Evolutionary conservation across 30 jellyfish, hydroid and myxozoan genomes (phyloP).

Genomic region (Aurelia sp.): DNA sequence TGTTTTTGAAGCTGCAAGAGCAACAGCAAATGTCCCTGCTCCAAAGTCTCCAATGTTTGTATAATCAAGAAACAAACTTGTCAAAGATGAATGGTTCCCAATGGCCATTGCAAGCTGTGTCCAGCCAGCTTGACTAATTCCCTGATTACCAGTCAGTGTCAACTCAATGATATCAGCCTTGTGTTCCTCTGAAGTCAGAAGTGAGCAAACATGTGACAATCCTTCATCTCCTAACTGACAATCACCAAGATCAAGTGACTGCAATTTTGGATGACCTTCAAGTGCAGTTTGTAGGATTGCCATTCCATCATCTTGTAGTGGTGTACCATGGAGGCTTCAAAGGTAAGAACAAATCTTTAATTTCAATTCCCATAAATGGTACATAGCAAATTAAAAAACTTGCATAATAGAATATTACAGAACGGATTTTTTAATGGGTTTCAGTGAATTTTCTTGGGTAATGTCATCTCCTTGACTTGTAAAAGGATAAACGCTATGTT

Average conservation of each 20-base stretch:
- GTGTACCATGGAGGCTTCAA: slow-evolving; percentile 96
- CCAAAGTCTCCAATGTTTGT: slow-evolving; percentile 96
- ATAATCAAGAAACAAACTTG: slow-evolving; percentile 86
- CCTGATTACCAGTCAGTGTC: slow-evolving; percentile 92
- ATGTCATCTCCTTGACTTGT: too few relatives aligned
- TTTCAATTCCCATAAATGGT: too few relatives aligned
- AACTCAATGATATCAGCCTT: slow-evolving; percentile 69
- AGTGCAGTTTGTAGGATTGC: slow-evolving; percentile 73
- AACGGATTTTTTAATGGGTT: too few relatives aligned
- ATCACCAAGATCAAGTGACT: slow-evolving; percentile 94
- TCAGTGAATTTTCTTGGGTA: too few relatives aligned
- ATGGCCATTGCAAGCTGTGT: slow-evolving; percentile 97
- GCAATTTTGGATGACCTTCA: slow-evolving; percentile 90
- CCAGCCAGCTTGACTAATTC: slow-evolving; percentile 95
- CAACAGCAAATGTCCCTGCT: slow-evolving; percentile 97
- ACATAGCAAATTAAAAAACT: too few relatives aligned
- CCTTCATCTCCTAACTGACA: slow-evolving; percentile 95
- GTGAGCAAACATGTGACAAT: slow-evolving; percentile 65
- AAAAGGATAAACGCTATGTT: too few relatives aligned
- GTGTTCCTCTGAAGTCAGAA: slow-evolving; percentile 49
- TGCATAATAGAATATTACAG: too few relatives aligned
- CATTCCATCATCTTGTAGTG: slow-evolving; percentile 96
- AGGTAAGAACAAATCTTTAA: too few relatives aligned
- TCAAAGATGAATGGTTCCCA: slow-evolving; percentile 72
- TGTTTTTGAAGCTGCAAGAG: slow-evolving; percentile 84